These are phyloP conservation scores for Sympetrum striolatum DNA, from an alignment of 2,888 invertebrate genomes.

Conservation along the genomic window DNA sequence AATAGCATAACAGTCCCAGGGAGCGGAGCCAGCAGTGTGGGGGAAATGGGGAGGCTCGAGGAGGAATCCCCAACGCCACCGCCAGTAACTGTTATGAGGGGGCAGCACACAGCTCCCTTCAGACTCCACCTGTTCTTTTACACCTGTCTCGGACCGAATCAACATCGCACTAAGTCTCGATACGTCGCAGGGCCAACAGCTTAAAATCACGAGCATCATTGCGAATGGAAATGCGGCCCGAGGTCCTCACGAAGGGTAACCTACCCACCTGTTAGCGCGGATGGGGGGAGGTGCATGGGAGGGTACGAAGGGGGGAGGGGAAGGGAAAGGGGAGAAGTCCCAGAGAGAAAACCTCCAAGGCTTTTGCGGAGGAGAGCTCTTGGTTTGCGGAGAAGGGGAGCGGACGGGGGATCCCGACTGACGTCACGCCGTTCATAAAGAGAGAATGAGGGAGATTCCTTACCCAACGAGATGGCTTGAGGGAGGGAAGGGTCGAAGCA, in stretches of 20 bases:
- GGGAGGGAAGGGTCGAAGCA: background rate
- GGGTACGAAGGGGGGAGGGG: background rate
- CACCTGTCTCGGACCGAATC: background rate
- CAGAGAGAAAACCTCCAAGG: constrained; percentile 15
- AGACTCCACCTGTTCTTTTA: constrained; percentile 13
- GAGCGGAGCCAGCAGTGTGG: constrained; percentile 9
- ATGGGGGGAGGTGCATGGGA: background rate
- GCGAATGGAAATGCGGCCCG: constrained; percentile 6
- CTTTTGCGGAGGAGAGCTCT: constrained; percentile 35
- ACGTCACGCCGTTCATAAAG: constrained; percentile 44
- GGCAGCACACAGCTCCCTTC: background rate
- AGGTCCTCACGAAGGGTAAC: constrained; percentile 19
- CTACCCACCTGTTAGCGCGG: constrained; percentile 36
- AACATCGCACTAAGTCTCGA: background rate
- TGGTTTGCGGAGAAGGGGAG: background rate
- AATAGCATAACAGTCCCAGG: background rate
- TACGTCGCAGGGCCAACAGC: background rate
- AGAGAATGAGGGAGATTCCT: constrained; percentile 40
- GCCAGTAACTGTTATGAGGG: background rate
- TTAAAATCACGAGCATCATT: constrained; percentile 38
- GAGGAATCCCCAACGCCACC: background rate
- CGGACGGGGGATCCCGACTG: constrained; percentile 35
- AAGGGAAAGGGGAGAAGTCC: background rate
- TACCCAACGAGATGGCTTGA: background rate
- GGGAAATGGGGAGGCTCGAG: background rate